A percentile compares a stretch with the other conserved stretches of the same genome.
phyloP scores from a whole-genome alignment of 2,797 vertebrate genomes.

The Crocodylus rhombifer region DNA sequence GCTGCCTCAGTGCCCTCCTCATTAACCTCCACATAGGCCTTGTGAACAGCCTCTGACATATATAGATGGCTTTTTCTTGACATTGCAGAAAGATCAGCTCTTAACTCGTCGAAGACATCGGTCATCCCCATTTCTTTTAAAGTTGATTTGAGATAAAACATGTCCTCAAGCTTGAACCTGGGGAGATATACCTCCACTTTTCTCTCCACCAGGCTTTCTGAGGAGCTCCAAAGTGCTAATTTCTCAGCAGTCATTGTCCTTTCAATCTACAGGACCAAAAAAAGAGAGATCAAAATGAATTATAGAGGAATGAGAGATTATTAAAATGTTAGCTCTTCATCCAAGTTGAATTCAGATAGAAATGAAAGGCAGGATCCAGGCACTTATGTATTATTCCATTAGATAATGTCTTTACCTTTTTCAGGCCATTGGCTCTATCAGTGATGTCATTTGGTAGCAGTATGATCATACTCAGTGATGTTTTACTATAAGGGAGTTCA shows the following conservation, averaged over 20 bases:
- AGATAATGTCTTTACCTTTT: slow-evolving; percentile 70
- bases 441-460: slow-evolving; percentile 72
- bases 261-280: slow-evolving; percentile 72
- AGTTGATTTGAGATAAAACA: slow-evolving; percentile 84
- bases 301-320: not conserved
- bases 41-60: slow-evolving; percentile 89
- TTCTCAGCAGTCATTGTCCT: slow-evolving; percentile 75
- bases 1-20: slow-evolving; percentile 92
- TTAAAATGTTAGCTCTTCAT: not conserved
- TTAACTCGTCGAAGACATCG: slow-evolving; percentile 82
- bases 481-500: slow-evolving; percentile 76
- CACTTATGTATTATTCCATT: fast-evolving
- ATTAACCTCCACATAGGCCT: slow-evolving; percentile 90
- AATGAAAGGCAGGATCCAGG: not conserved
- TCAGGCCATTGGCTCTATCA: slow-evolving; percentile 55
- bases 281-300: not conserved
- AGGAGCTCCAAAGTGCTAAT: slow-evolving; percentile 69
- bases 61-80: slow-evolving; percentile 80
- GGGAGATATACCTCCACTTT: slow-evolving; percentile 86
- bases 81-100: slow-evolving; percentile 90
- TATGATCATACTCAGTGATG: slow-evolving; percentile 77
- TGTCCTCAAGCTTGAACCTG: slow-evolving; percentile 89
- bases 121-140: slow-evolving; percentile 89
- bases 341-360: not conserved
- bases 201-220: slow-evolving; percentile 68